Evolutionary conservation across 2,113 vertebrate species (phyloP).

Genomic region (Oriolus oriolus): DNA sequence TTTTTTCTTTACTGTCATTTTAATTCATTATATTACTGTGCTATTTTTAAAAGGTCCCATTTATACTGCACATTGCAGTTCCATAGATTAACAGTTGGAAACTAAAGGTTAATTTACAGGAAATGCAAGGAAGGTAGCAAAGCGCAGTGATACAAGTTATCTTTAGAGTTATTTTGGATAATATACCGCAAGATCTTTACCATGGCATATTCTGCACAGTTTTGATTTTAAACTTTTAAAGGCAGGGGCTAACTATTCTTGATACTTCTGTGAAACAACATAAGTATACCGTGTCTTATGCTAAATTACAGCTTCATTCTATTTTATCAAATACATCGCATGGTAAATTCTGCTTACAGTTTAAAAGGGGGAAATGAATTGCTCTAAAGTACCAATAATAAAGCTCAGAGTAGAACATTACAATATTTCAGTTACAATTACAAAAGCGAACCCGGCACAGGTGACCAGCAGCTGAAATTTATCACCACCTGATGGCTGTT

Average conservation of each 20-base stretch:
- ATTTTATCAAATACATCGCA: background rate
- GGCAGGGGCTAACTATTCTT: background rate
- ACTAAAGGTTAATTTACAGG: conserved; percentile 64
- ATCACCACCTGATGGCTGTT: conserved; percentile 39
- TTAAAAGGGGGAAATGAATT: background rate
- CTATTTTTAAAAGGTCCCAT: conserved; percentile 63
- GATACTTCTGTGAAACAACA: background rate
- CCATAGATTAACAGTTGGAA: conserved; percentile 61
- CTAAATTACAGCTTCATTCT: background rate
- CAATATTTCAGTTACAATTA: conserved; percentile 24
- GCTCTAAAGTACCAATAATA: background rate
- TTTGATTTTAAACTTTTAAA: background rate
- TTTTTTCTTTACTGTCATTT: conserved; percentile 59
- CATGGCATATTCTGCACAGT: background rate
- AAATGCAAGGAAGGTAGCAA: conserved; percentile 36
- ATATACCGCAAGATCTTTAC: background rate
- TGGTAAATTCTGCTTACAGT: background rate
- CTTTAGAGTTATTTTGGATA: background rate
- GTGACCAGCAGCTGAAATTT: conserved; percentile 31
- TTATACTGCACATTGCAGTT: conserved; percentile 53
- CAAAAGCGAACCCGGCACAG: background rate
- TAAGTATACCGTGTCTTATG: background rate
- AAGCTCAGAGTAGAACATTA: background rate
- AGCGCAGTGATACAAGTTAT: background rate
- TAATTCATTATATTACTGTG: conserved; percentile 57